Base-by-base conservation (phyloP, 2,888 invertebrate species). In the Amphipoea lucens region DNA sequence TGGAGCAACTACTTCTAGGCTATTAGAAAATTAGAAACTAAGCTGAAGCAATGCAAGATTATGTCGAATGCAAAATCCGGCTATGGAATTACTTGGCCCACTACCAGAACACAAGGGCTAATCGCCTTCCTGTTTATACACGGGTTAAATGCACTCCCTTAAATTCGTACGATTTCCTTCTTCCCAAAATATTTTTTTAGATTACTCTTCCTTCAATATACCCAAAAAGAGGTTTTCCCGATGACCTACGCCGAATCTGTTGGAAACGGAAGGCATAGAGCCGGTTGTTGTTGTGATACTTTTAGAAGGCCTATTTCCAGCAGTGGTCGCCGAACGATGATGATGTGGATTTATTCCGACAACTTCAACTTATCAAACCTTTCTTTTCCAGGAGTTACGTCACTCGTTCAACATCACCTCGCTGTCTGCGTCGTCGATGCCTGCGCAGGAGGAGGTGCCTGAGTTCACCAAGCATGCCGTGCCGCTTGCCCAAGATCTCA, bases 321-420 rank as follows among this genome's bases (percentile, higher is more conserved):
- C 11, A 57, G 40, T n/a, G 6, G 6, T 62, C 12, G 1, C 11
- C 12, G 45, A 45, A 54, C 17, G 5, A 48, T 29, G 23, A 36
- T 17, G 11, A 42, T 45, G 23, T 1, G 17, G 51, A 45, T 48
- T 51, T 29, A 17, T 54, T 69, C 23, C 11, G 0, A 14, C 45
- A 36, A 45, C 36, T 36, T 51, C 20, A 66, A 63, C 12, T 45
- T 23, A 65, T 1, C 11, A 62, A 57, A 0, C 40, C 11, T 29
- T 40, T 63, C n/a, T 42, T 63, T 94, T 95, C 65, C 97, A 97
- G 93, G 98, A 98, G 93, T 93, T 98, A 84, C 97, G 98, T 79
- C 98, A 98, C 92, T 97, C 98, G 79, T 98, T 97, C 96, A 98
- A 98, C 95, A 97, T 98, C 94, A 97, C 98, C 89, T 97, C 97